Evolutionary conservation across 2,888 invertebrate species (phyloP).

Genomic region (Xylocampa areola): DNA sequence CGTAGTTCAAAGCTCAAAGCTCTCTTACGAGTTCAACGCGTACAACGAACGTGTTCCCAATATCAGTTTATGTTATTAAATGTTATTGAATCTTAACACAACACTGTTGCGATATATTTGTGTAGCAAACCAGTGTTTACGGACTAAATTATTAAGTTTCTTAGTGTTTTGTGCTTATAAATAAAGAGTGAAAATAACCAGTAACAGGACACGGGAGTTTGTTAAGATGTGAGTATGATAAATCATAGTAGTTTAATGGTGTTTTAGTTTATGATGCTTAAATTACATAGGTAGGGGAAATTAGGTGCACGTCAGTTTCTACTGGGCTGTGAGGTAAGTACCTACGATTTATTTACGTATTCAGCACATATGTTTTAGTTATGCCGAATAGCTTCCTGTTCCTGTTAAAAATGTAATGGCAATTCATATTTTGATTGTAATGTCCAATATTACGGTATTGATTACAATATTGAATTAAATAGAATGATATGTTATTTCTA

Average conservation of each 20-base stretch:
- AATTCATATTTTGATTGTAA: background rate
- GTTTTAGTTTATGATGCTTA: constrained; percentile 9
- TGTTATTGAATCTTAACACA: constrained; percentile 70
- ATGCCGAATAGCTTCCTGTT: constrained; percentile 31
- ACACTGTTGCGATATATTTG: constrained; percentile 80
- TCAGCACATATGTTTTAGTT: constrained; percentile 39
- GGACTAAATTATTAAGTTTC: constrained; percentile 60
- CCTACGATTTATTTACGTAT: constrained; percentile 45
- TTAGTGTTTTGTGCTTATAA: constrained; percentile 60
- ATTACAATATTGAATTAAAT: background rate
- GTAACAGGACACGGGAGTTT: constrained; percentile 43
- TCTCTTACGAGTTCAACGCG: constrained; percentile 64
- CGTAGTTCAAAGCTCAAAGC: constrained; percentile 70
- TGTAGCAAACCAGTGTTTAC: constrained; percentile 66
- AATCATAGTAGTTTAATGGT: constrained; percentile 28
- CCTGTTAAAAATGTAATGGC: constrained; percentile 10
- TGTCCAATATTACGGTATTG: background rate
- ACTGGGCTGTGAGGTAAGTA: constrained; percentile 5
- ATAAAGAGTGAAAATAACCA: constrained; percentile 60
- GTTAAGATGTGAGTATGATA: constrained; percentile 65
- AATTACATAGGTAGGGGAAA: constrained; percentile 4
- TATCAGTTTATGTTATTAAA: constrained; percentile 62
- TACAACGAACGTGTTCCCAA: constrained; percentile 59
- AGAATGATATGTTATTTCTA: background rate
- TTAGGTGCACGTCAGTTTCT: constrained; percentile 25